phyloP scores from a whole-genome alignment of 2,797 vertebrate species.

The Amblyraja radiata region DNA sequence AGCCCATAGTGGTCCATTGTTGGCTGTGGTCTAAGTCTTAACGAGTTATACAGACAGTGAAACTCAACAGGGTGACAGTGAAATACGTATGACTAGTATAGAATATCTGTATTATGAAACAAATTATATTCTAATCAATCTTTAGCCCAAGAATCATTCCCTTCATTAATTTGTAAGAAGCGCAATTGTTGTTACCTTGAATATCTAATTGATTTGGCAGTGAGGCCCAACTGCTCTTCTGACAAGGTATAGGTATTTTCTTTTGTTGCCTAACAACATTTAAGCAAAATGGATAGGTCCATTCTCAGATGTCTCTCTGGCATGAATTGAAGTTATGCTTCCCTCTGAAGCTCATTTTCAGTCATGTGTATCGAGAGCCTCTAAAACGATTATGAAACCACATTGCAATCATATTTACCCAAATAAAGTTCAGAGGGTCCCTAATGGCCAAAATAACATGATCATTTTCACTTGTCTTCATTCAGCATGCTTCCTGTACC shows the following conservation, averaged over 20 bases:
- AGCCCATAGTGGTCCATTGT: too few species aligned
- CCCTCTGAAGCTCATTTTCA: not conserved
- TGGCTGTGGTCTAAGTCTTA: too few species aligned
- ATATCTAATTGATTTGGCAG: not conserved
- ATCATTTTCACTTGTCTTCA: not conserved
- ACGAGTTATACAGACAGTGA: too few species aligned
- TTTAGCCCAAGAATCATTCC: not conserved
- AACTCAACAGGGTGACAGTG: too few species aligned
- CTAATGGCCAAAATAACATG: not conserved
- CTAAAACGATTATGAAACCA: too few species aligned
- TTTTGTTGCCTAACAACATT: not conserved
- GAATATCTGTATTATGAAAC: too few species aligned
- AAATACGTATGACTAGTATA: too few species aligned
- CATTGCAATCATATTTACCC: not conserved
- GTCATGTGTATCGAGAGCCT: not conserved
- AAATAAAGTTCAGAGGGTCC: not conserved
- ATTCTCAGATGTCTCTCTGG: not conserved
- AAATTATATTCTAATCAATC: not conserved
- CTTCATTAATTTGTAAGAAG: constrained; percentile 29
- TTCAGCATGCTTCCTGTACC: not conserved
- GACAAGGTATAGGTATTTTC: not conserved
- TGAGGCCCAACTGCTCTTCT: not conserved
- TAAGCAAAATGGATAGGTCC: not conserved
- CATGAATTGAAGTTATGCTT: not conserved
- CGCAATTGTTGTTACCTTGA: not conserved